A percentile compares a stretch with the other conserved stretches of the same genome.
Evolutionary conservation across 1,140 invertebrate genomes (phyloP).

Genomic region (Paralvinella palmiformis): DNA sequence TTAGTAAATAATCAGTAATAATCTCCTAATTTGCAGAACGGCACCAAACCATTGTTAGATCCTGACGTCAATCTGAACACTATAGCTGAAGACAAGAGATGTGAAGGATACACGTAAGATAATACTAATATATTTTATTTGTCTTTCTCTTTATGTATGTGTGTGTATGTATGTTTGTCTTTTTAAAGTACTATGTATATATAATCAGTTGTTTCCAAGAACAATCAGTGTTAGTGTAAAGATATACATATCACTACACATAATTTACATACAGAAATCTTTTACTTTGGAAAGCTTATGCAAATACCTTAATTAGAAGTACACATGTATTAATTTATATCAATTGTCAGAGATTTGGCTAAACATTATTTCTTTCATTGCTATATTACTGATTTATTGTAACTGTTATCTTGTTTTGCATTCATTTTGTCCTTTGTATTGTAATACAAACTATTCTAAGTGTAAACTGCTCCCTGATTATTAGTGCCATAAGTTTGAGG

Average conservation of each 20-base stretch:
- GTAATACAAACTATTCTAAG: no score
- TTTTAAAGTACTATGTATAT: background rate
- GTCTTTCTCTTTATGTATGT: no score
- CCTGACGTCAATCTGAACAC: constrained; percentile 70
- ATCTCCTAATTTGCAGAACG: constrained; percentile 58
- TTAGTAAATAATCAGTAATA: background rate
- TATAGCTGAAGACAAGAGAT: constrained; percentile 60
- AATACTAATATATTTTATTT: background rate
- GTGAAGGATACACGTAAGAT: constrained; percentile 67
- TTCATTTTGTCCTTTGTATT: no score
- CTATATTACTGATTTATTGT: no score
- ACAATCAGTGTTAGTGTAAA: background rate
- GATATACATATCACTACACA: background rate
- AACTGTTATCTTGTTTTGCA: no score
- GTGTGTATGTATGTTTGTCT: no score
- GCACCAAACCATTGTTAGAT: constrained; percentile 67
- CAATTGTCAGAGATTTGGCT: no score
- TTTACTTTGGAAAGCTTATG: background rate
- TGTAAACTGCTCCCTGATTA: no score
- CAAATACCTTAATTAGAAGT: no score
- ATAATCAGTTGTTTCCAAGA: background rate
- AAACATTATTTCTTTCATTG: no score
- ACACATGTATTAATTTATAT: no score
- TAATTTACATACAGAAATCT: background rate
- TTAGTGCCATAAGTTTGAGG: no score